Evolutionary conservation across 1,140 invertebrate species (phyloP).

Genomic region (Spodoptera litura): DNA sequence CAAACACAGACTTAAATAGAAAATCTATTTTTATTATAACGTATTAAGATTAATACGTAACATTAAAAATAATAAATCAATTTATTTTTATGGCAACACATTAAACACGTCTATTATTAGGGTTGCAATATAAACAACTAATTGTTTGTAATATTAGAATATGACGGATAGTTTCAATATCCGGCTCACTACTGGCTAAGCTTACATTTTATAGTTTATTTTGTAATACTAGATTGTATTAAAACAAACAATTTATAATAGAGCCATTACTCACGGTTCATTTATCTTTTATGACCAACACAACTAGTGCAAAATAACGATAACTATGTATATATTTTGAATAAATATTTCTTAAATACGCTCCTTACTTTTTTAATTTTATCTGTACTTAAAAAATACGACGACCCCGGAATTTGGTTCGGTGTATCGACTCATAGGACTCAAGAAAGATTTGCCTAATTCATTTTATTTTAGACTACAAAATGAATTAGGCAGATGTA

Average conservation of each 20-base stretch:
- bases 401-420: too few relatives aligned
- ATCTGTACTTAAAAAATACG: too few relatives aligned
- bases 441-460: too few relatives aligned
- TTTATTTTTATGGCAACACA: constrained; percentile 25
- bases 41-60: neutral
- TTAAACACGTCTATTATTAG: neutral
- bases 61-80: constrained; percentile 22
- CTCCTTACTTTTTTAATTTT: too few relatives aligned
- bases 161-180: neutral
- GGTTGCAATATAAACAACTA: neutral
- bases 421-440: too few relatives aligned
- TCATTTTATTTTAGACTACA: too few relatives aligned
- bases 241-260: neutral
- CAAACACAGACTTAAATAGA: constrained; percentile 14
- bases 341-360: too few relatives aligned
- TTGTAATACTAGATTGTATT: neutral
- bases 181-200: neutral
- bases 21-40: neutral
- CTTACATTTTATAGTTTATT: neutral
- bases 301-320: too few relatives aligned
- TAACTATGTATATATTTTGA: too few relatives aligned
- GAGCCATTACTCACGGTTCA: too few relatives aligned
- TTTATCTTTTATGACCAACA: too few relatives aligned
- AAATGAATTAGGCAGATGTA: too few relatives aligned
- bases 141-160: neutral